A percentile compares a stretch with the other conserved stretches of the same genome.
These are phyloP conservation scores for Loris lydekkerianus DNA, from an alignment of 2,797 vertebrate genomes.

Conservation along the genomic window DNA sequence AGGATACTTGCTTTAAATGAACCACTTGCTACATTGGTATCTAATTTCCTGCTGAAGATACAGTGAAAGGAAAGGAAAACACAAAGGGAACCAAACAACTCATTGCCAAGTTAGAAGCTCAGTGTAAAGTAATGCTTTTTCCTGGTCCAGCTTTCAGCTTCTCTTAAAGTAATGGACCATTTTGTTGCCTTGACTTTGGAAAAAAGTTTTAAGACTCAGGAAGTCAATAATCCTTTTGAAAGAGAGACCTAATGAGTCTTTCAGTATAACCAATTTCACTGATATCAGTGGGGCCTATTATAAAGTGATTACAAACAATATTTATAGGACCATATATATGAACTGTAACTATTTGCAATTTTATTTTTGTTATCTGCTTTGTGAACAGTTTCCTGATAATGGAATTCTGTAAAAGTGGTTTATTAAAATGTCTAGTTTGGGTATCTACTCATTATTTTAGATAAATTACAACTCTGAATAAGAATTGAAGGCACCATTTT, in stretches of 20 bases:
- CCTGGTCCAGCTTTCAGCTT: not conserved
- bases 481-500: slow-evolving; percentile 64
- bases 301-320: slow-evolving; percentile 31
- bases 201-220: slow-evolving; percentile 51
- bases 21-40: not conserved
- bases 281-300: not conserved
- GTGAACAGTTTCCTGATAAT: slow-evolving; percentile 26
- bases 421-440: slow-evolving; percentile 70
- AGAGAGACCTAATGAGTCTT: slow-evolving; percentile 49
- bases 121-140: not conserved
- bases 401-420: slow-evolving; percentile 48
- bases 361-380: slow-evolving; percentile 46
- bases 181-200: slow-evolving; percentile 59
- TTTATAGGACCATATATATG: slow-evolving; percentile 5
- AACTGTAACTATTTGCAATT: slow-evolving; percentile 47
- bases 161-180: slow-evolving; percentile 5
- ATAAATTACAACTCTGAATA: slow-evolving; percentile 65
- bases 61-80: not conserved
- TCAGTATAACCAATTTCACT: slow-evolving; percentile 33
- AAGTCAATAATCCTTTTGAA: slow-evolving; percentile 44
- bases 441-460: slow-evolving; percentile 68
- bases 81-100: not conserved
- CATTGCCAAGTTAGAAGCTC: not conserved
- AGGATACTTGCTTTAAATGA: not conserved
- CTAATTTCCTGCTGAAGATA: not conserved